Percentiles rank a stretch among this genome's conserved stretches.
These are phyloP conservation scores for Lathronympha strigana DNA, from an alignment of 2,888 invertebrate species.

Conservation along the genomic window DNA sequence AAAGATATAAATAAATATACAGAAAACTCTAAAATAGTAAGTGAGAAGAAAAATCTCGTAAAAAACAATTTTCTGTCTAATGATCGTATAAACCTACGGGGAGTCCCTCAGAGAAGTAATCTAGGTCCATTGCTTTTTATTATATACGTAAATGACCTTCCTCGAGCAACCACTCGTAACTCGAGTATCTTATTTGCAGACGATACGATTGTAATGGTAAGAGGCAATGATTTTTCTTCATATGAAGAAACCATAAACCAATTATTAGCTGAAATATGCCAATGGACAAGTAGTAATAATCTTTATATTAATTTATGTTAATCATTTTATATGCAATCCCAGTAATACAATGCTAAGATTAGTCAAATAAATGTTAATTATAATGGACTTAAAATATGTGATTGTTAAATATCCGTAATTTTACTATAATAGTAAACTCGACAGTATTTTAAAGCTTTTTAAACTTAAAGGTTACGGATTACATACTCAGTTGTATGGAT, in stretches of 20 bases:
- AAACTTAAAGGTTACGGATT: too few relatives aligned
- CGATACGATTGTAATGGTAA: neutral
- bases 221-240: neutral
- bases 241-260: neutral
- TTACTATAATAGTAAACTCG: neutral
- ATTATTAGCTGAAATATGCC: neutral
- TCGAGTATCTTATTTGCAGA: neutral
- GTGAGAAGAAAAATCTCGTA: neutral
- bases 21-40: neutral
- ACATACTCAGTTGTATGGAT: neutral
- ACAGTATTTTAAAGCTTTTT: too few relatives aligned
- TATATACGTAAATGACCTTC: neutral
- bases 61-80: neutral
- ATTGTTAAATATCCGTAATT: too few relatives aligned
- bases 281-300: conserved; percentile 1
- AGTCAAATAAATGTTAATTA: neutral
- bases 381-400: neutral
- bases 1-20: neutral
- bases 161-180: neutral
- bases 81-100: neutral
- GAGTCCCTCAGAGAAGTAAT: neutral
- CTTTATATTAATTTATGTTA: neutral
- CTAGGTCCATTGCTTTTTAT: neutral
- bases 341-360: neutral
- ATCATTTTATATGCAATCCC: neutral